phyloP scores from a whole-genome alignment of 2,888 invertebrate species.

The Phaonia tiefii region DNA sequence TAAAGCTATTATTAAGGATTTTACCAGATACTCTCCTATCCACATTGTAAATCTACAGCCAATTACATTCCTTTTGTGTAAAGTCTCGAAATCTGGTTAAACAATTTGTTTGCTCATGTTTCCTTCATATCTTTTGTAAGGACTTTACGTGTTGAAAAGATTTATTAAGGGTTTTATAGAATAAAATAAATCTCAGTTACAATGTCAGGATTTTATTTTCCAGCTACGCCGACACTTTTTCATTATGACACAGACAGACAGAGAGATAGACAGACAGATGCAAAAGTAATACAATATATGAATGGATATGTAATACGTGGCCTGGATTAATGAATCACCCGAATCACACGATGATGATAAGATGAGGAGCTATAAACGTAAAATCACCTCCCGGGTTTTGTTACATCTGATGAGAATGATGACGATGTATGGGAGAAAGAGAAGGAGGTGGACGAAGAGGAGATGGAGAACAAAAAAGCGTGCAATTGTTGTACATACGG shows the following conservation, averaged over 20 bases:
- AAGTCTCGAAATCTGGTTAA: constrained; percentile 20
- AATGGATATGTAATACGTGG: neutral
- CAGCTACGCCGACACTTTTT: neutral
- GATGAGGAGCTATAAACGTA: neutral
- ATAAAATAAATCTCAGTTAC: constrained; percentile 30
- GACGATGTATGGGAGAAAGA: neutral
- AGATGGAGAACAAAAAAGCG: neutral
- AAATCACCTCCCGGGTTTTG: neutral
- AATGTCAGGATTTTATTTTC: too few species aligned
- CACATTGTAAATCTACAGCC: neutral
- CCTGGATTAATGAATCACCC: constrained; percentile 36
- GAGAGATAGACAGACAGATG: too few species aligned
- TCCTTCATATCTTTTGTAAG: constrained; percentile 5
- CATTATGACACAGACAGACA: too few species aligned
- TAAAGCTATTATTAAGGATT: too few species aligned
- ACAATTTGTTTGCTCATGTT: constrained; percentile 1
- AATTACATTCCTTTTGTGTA: neutral
- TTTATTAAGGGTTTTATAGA: constrained; percentile 23
- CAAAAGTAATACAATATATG: too few species aligned
- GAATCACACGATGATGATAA: neutral
- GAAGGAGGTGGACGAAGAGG: neutral
- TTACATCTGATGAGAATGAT: neutral
- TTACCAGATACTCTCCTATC: too few species aligned
- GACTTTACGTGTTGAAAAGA: constrained; percentile 12
- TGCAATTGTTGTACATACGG: neutral